These are phyloP conservation scores for Teleiodes luculella DNA, from an alignment of 2,888 invertebrate species.

Conservation along the genomic window DNA sequence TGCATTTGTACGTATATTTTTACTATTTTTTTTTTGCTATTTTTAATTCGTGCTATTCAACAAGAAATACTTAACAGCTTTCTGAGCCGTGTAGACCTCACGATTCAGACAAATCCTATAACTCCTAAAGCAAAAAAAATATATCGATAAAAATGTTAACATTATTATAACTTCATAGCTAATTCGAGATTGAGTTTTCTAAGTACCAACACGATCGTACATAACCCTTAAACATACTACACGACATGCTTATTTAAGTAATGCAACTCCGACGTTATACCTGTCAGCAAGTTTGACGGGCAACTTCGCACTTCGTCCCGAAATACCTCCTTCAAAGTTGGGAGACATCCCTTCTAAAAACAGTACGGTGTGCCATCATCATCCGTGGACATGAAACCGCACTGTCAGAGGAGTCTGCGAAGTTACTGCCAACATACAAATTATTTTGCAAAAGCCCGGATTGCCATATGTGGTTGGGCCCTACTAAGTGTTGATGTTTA, in stretches of 20 bases:
- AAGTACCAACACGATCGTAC: too few relatives aligned
- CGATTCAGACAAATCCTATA: too few relatives aligned
- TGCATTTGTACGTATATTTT: too few relatives aligned
- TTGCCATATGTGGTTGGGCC: constrained; percentile 8
- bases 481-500: too few relatives aligned
- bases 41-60: too few relatives aligned
- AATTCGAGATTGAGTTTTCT: too few relatives aligned
- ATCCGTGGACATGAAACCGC: background rate
- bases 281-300: background rate
- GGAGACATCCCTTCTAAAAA: background rate
- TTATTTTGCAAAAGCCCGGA: constrained; percentile 22
- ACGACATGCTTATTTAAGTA: background rate
- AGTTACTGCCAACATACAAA: constrained; percentile 30
- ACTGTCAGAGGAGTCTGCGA: constrained; percentile 6
- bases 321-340: background rate
- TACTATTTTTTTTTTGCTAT: too few relatives aligned
- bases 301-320: constrained; percentile 1
- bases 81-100: too few relatives aligned
- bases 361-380: constrained; percentile 1
- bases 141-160: too few relatives aligned
- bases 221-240: background rate
- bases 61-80: too few relatives aligned
- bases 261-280: background rate
- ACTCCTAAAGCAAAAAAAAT: too few relatives aligned
- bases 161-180: too few relatives aligned